These are phyloP conservation scores for Cheilosia urbana DNA, from an alignment of 2,888 invertebrate species.

Conservation along the genomic window DNA sequence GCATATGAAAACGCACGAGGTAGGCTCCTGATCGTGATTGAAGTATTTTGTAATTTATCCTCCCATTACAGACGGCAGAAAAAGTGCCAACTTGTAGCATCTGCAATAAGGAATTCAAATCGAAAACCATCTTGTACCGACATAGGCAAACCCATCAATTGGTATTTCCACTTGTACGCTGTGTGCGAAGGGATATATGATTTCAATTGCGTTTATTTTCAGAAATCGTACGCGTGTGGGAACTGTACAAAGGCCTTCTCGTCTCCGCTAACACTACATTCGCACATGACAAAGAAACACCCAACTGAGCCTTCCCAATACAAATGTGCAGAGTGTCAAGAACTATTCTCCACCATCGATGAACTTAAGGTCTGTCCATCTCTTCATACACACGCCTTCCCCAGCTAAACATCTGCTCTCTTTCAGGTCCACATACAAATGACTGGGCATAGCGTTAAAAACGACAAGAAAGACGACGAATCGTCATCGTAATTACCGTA, in stretches of 20 bases:
- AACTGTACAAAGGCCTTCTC: constrained; percentile 84
- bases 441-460: constrained; percentile 68
- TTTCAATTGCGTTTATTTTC: constrained; percentile 10
- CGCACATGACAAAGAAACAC: constrained; percentile 83
- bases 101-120: constrained; percentile 86
- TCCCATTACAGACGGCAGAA: constrained; percentile 84
- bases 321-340: constrained; percentile 86
- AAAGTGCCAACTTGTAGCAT: constrained; percentile 87
- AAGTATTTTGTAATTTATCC: not conserved
- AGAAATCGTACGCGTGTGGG: constrained; percentile 81
- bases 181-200: not conserved
- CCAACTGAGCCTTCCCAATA: constrained; percentile 81
- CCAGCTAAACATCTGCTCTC: not conserved
- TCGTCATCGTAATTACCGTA: constrained; percentile 65
- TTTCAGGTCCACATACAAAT: constrained; percentile 65
- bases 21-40: constrained; percentile 36
- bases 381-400: too few relatives aligned
- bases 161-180: constrained; percentile 22
- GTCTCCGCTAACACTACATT: constrained; percentile 80
- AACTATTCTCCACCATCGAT: constrained; percentile 86
- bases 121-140: constrained; percentile 86
- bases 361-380: constrained; percentile 84
- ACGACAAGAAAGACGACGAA: constrained; percentile 69
- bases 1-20: constrained; percentile 88
- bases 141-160: constrained; percentile 87